Evolutionary conservation across 1,140 invertebrate genomes (phyloP), one percentile per base, ranked within the genome.

Genomic region (Scylla paramamosain): DNA sequence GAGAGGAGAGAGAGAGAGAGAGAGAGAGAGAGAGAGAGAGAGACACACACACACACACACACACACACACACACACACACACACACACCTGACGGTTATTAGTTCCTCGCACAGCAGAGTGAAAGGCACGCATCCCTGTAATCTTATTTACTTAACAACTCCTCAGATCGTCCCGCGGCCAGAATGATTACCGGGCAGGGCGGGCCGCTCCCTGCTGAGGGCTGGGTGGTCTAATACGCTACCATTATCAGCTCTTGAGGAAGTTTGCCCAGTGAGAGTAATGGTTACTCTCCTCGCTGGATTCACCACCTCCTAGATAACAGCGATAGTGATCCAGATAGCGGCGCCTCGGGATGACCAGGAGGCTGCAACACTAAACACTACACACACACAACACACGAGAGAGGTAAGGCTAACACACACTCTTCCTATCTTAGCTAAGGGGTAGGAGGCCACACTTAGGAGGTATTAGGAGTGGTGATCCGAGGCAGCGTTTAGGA

Each of bases 31-130:
- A 46, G 16, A 90, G 20, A 45, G 16, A 46, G 1, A 90, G 28
- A 90, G 0, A 90, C 20, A 45, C 39, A 90, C 25, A 48, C 88
- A 90, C 31, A 90, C 88, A 90, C 10, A 28, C 88, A 90, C 45
- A 90, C 88, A 46, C 31, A 90, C 88, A 46, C 88, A 90, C 31
- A 45, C 88, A 90, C 45, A 48, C 45, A 90, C 45, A 90, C 31
- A 90, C 88, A 46, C 31, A 46, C 29, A 0, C 7, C 16, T 48
- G 31, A 28, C 25, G 32, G n/a, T 14, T 46, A 39, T 46, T 28
- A 45, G 32, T 87, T 28, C 28, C 84, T 28, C 0, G 14, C 29
- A 8, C 84, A 87, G 84, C n/a, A 29, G 16, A 59, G 52, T 59
- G 52, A 59, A 20, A 59, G 52, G 52, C 10, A 8, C 10, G 20